Evolutionary conservation across 2,797 vertebrate species (phyloP).

Genomic region (Melopsittacus undulatus): DNA sequence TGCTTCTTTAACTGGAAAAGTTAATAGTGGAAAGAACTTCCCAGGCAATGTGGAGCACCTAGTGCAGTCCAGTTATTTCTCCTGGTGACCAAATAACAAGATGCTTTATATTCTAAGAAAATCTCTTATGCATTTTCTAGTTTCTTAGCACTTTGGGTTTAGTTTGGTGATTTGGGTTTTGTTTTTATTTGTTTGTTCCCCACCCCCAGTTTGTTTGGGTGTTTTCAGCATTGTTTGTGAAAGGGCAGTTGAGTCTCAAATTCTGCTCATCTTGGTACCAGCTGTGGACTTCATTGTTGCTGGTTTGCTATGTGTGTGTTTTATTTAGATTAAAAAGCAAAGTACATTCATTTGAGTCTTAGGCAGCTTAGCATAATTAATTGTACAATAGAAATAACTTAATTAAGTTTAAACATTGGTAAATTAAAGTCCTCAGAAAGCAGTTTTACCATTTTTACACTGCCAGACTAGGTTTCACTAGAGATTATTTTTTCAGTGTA

Average conservation of each 20-base stretch:
- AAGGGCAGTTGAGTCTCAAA: not conserved
- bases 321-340: constrained; percentile 56
- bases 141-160: not conserved
- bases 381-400: constrained; percentile 42
- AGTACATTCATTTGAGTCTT: constrained; percentile 26
- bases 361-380: constrained; percentile 63
- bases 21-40: not conserved
- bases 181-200: not conserved
- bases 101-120: not conserved
- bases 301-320: not conserved
- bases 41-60: fast-evolving
- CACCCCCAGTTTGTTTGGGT: not conserved
- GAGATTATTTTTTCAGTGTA: not conserved
- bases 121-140: not conserved
- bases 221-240: not conserved
- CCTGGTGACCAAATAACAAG: not conserved
- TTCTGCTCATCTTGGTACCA: not conserved
- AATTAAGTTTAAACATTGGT: constrained; percentile 32
- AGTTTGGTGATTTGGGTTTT: not conserved
- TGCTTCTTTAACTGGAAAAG: not conserved
- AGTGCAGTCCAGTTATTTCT: not conserved
- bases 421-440: constrained; percentile 22
- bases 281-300: not conserved
- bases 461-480: not conserved
- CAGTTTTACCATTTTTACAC: not conserved